A percentile compares a stretch with the other conserved stretches of the same genome.
phyloP scores from a whole-genome alignment of 2,888 invertebrate species.

The Cheilosia scutellata region DNA sequence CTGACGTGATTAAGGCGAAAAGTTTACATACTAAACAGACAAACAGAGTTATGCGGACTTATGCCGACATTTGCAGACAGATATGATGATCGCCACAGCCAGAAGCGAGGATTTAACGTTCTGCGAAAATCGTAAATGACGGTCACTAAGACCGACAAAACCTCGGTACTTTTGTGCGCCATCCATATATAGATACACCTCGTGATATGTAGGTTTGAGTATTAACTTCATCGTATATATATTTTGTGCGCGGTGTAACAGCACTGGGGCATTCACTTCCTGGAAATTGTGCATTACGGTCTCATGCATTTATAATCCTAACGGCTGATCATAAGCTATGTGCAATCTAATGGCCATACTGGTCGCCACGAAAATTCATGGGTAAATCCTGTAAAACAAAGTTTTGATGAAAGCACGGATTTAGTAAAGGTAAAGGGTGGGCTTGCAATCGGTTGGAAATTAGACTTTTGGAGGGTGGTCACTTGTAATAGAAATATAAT shows the following conservation, averaged over 20 bases:
- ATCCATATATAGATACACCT: background rate
- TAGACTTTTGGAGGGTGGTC: too few relatives aligned
- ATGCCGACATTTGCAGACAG: slow-evolving; percentile 23
- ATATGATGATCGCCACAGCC: background rate
- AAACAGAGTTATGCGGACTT: too few relatives aligned
- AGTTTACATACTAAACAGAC: slow-evolving; percentile 37
- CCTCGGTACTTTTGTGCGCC: slow-evolving; percentile 7
- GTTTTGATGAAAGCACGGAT: background rate
- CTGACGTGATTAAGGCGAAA: slow-evolving; percentile 55
- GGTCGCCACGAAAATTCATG: slow-evolving; percentile 10
- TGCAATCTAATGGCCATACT: slow-evolving; percentile 14
- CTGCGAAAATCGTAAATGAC: slow-evolving; percentile 24
- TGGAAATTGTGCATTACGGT: slow-evolving; percentile 10
- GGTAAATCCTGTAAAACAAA: slow-evolving; percentile 2
- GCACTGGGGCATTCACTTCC: slow-evolving; percentile 15
- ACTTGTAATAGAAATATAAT: too few relatives aligned
- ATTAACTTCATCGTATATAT: slow-evolving; percentile 32
- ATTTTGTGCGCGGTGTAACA: background rate
- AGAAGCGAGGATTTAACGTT: slow-evolving; percentile 34
- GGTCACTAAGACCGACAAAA: slow-evolving; percentile 2
- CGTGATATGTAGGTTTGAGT: background rate
- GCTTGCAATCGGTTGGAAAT: too few relatives aligned
- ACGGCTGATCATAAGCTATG: slow-evolving; percentile 13
- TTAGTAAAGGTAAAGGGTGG: too few relatives aligned
- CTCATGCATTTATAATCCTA: slow-evolving; percentile 37